Conservation (phyloP, 2,797 vertebrate species). For the Calcarius lapponicus region DNA sequence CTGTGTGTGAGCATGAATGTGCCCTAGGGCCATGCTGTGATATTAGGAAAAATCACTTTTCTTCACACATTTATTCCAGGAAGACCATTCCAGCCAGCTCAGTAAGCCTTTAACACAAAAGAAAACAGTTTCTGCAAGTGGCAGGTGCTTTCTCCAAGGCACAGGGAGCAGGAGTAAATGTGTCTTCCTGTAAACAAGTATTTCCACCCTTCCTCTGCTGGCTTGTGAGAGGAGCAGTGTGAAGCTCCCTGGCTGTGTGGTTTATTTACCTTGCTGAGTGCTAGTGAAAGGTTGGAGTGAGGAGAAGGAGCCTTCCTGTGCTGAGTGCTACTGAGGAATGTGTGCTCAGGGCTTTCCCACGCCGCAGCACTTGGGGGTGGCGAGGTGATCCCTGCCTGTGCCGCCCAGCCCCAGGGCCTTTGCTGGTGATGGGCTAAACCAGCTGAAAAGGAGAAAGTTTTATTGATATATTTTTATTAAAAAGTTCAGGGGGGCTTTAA, state of each 20-base stretch:
- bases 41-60: neutral
- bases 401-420: neutral
- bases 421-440: neutral
- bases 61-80: neutral
- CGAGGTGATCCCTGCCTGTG: neutral
- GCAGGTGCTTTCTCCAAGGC: conserved; percentile 20
- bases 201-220: neutral
- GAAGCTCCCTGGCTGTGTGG: neutral
- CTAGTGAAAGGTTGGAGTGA: conserved; percentile 62
- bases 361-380: neutral
- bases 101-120: neutral
- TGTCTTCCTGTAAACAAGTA: conserved; percentile 16
- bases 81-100: neutral
- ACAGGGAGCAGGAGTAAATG: neutral
- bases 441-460: neutral
- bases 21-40: neutral
- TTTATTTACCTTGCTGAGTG: conserved; percentile 72
- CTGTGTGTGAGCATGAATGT: neutral
- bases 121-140: neutral
- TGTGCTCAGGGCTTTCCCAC: conserved; percentile 62
- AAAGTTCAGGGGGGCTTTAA: neutral
- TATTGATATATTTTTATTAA: neutral
- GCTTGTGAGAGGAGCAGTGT: neutral
- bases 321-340: conserved; percentile 56
- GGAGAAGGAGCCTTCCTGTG: conserved; percentile 58